phyloP scores from a whole-genome alignment of 2,113 vertebrate species.

The Deroptyus accipitrinus region DNA sequence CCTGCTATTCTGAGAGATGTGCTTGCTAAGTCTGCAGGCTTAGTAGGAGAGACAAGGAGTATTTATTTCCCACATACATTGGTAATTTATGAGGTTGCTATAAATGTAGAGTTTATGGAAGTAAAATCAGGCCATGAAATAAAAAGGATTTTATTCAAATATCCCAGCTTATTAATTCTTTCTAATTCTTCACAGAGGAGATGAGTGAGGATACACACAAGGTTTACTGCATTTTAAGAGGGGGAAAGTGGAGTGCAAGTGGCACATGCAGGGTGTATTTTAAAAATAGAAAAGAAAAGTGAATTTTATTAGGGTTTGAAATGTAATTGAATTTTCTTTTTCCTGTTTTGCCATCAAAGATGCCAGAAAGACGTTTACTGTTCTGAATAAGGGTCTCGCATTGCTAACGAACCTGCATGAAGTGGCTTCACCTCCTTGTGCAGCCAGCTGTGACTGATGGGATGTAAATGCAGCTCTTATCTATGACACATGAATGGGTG shows the following conservation, averaged over 20 bases:
- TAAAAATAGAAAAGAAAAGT: slow-evolving; percentile 52
- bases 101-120: slow-evolving; percentile 51
- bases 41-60: slow-evolving; percentile 24
- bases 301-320: slow-evolving; percentile 41
- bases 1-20: slow-evolving; percentile 56
- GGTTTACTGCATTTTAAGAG: slow-evolving; percentile 38
- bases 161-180: slow-evolving; percentile 48
- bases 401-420: slow-evolving; percentile 23
- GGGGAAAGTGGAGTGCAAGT: neutral
- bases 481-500: slow-evolving; percentile 12
- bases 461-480: slow-evolving; percentile 54
- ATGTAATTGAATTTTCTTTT: slow-evolving; percentile 35
- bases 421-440: slow-evolving; percentile 28
- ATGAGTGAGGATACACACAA: neutral
- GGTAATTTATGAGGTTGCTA: slow-evolving; percentile 52
- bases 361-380: slow-evolving; percentile 29
- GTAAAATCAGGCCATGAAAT: slow-evolving; percentile 51
- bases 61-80: slow-evolving; percentile 49
- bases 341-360: slow-evolving; percentile 35
- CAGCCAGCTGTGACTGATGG: slow-evolving; percentile 20
- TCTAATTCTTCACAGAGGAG: slow-evolving; percentile 60
- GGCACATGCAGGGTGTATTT: slow-evolving; percentile 26
- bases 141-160: slow-evolving; percentile 57
- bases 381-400: slow-evolving; percentile 26
- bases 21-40: slow-evolving; percentile 53